These are phyloP conservation scores for Trachops cirrhosus DNA, from an alignment of 2,797 vertebrate genomes.

Conservation along the genomic window DNA sequence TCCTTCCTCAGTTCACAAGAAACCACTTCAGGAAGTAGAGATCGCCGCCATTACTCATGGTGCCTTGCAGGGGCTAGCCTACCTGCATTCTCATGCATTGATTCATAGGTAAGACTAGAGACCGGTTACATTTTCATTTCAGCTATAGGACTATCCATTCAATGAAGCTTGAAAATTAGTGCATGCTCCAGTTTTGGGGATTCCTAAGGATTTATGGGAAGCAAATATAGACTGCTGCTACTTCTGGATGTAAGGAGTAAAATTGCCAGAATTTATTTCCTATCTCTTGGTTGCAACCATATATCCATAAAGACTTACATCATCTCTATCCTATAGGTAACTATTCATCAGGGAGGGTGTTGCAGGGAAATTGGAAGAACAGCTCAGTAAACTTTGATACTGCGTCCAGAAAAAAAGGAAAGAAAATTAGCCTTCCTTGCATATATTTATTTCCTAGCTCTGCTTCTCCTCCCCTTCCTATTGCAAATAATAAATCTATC, in stretches of 20 bases:
- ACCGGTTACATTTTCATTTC: not conserved
- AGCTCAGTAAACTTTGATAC: not conserved
- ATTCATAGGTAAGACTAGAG: conserved; percentile 92
- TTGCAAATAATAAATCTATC: not conserved
- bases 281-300: not conserved
- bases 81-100: conserved; percentile 97
- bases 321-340: not conserved
- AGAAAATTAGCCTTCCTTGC: not conserved
- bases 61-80: conserved; percentile 99
- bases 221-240: not conserved
- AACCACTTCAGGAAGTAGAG: conserved; percentile 98
- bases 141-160: not conserved
- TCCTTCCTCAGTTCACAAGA: conserved; percentile 92
- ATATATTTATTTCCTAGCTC: not conserved
- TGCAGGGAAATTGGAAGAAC: not conserved
- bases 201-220: not conserved
- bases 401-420: not conserved
- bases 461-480: not conserved
- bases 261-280: not conserved
- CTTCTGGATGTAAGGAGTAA: not conserved
- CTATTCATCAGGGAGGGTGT: not conserved
- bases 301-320: not conserved
- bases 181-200: not conserved
- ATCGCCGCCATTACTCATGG: conserved; percentile 99
- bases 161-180: conserved; percentile 16